Base-by-base conservation (phyloP, 2,113 vertebrate genomes). In the Nestor notabilis region DNA sequence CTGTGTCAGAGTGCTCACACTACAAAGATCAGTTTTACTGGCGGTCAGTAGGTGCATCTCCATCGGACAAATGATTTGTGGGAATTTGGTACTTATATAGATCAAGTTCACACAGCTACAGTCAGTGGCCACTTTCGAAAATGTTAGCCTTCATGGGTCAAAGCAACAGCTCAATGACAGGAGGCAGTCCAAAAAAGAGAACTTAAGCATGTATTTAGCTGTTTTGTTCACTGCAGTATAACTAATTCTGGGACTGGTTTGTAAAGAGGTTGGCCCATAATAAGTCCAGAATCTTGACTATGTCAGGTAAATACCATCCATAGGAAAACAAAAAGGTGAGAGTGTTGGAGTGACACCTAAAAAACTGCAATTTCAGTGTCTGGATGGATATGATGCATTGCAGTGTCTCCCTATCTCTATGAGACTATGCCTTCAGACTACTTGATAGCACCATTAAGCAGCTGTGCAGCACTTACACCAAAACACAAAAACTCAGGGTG, bases 391-490 rank as follows among this genome's bases (percentile, higher is more conserved):
- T 28, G 89, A 92, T 60, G 39, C 79, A 92, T 66, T 44, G 56
- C 65, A 68, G 71, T 37, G 71, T 69, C 85, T 96, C 56, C 68
- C 76, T 47, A 29, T 77, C 92, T 95, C 93, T 84, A 93, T 87
- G 94, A 93, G 95, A 92, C 95, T 89, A 65, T 85, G 96, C 94
- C 96, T 96, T 84, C 66, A 65, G 82, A 92, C 90, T 89, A 46
- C 74, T 89, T 88, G 92, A 96, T 72, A 95, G 79, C 58, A 47
- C 78, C 91, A 92, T 93, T 91, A 95, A 94, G 79, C 97, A 98
- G 94, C 95, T 97, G 94, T 90, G 93, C 46, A 84, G 49, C 31
- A 53, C 84, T 96, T 68, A 64, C 64, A 95, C 71, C 13, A 12
- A 77, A 97, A 89, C 84, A 85, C 90, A 94, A 83, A 91, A 14